Percentiles rank a stretch among this genome's conserved stretches.
Evolutionary conservation across 2,888 invertebrate species (phyloP).

Genomic region (Vanessa cardui): DNA sequence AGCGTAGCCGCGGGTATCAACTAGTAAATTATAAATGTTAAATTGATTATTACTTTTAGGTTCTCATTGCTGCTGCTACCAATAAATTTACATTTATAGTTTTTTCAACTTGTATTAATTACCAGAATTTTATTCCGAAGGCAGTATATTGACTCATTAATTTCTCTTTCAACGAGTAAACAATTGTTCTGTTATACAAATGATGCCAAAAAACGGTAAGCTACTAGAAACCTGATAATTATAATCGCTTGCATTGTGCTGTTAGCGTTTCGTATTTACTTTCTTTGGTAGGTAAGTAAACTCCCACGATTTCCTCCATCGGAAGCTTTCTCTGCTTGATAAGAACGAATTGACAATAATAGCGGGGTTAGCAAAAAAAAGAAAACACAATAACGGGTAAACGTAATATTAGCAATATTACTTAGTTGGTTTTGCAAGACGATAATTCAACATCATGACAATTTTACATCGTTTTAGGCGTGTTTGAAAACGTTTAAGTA

Average conservation of each 20-base stretch:
- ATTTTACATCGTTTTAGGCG: too few species aligned
- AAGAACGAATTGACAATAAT: constrained; percentile 68
- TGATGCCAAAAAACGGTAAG: constrained; percentile 58
- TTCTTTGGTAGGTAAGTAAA: constrained; percentile 58
- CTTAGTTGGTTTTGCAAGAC: neutral
- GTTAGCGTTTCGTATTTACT: constrained; percentile 60
- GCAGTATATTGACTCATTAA: constrained; percentile 8
- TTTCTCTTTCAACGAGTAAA: constrained; percentile 37
- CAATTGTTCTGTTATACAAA: constrained; percentile 44
- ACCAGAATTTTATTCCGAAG: neutral
- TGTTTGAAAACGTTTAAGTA: too few species aligned
- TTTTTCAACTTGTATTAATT: neutral
- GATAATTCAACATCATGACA: too few species aligned
- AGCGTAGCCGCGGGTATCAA: too few species aligned
- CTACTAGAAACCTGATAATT: constrained; percentile 60
- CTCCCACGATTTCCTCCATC: constrained; percentile 79
- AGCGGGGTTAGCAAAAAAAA: constrained; percentile 43
- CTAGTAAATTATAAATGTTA: too few species aligned
- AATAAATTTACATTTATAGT: too few species aligned
- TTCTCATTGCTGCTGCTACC: too few species aligned
- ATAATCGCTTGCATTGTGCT: constrained; percentile 55
- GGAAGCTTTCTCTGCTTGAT: constrained; percentile 71
- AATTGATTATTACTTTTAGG: too few species aligned
- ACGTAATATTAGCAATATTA: constrained; percentile 6
- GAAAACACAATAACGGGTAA: constrained; percentile 24